These are phyloP conservation scores for Cyprinodon brontotheroides DNA, from an alignment of 2,113 vertebrate species.

Conservation along the genomic window DNA sequence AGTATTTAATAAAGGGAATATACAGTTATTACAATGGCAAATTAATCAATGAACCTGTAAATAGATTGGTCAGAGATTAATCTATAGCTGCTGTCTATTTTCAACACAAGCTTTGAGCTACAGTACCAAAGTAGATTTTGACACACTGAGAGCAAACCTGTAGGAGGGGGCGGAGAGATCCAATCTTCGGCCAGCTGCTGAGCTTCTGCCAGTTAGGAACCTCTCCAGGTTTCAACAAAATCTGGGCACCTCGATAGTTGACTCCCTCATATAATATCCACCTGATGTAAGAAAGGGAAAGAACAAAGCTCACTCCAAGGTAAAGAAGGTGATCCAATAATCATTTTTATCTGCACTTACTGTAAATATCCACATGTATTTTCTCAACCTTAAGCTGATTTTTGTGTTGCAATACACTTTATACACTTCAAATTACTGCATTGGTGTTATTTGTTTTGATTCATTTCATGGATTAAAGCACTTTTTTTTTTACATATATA, in stretches of 20 bases:
- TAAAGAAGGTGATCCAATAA: not conserved
- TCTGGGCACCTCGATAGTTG: conserved; percentile 88
- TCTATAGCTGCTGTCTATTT: not conserved
- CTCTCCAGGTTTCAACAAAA: conserved; percentile 84
- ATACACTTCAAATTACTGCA: not conserved
- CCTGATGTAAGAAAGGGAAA: conserved; percentile 62
- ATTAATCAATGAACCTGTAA: not conserved
- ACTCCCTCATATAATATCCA: conserved; percentile 90
- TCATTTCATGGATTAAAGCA: not conserved
- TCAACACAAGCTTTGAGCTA: not conserved
- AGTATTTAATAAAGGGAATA: no score
- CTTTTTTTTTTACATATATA: not conserved
- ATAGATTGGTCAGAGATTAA: not conserved
- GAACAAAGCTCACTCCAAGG: not conserved
- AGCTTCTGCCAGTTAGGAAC: conserved; percentile 83
- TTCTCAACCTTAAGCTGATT: not conserved
- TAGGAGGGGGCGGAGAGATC: conserved; percentile 88
- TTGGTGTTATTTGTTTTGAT: not conserved
- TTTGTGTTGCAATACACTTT: not conserved
- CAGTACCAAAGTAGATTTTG: not conserved
- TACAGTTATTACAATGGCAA: not conserved
- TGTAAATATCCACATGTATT: not conserved
- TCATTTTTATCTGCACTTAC: not conserved
- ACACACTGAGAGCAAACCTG: conserved; percentile 79
- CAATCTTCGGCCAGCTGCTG: conserved; percentile 85